Base-by-base conservation (phyloP, 2,113 vertebrate genomes). In the Pseudorasbora parva region DNA sequence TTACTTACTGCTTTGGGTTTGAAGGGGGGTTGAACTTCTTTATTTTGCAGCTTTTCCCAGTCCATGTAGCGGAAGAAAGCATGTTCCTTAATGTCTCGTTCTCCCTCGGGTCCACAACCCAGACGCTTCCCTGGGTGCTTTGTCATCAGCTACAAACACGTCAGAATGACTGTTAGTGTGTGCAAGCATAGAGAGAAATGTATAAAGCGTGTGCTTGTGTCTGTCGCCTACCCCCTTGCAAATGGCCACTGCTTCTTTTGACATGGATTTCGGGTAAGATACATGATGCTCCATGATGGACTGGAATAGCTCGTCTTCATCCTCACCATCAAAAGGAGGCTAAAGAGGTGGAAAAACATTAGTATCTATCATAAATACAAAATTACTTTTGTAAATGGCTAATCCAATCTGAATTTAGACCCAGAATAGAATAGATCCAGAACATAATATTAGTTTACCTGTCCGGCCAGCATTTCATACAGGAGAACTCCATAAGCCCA, bases 221-320 rank as follows among this genome's bases (percentile, higher is more conserved):
- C 21, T 37, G n/a, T 17, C 23, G 87, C 96, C 94, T 90, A 99
- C 98, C 91, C 98, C 98, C 88, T 99, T 99, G 96, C 98, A 99
- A 93, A 99, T 98, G 85, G 97, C 97, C 69, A 99, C 97, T 1
- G 97, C 96, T 92, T 99, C 98, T 94, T 98, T 99, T 90, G 97
- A 98, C 95, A 99, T 94, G 9, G 97, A 96, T 85, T 98, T 99
- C 3, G 98, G 97, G 78, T 99, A 99, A 17, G 97, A 98, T 69
- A 99, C 98, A 0, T 98, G 98, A 85, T 99, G 98, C 90, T 99
- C 98, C 98, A 99, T 99, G 91, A 99, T 99, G 0, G 97, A 99
- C 93, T 99, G 98, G 90, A 99, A 99, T 80, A 99, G 94, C 73
- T 99, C 98, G 0, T 99, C 98, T 84, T 99, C 98, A 1, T 99